Evolutionary conservation across 2,888 invertebrate species (phyloP).

Genomic region (Drosophila aldrichi): DNA sequence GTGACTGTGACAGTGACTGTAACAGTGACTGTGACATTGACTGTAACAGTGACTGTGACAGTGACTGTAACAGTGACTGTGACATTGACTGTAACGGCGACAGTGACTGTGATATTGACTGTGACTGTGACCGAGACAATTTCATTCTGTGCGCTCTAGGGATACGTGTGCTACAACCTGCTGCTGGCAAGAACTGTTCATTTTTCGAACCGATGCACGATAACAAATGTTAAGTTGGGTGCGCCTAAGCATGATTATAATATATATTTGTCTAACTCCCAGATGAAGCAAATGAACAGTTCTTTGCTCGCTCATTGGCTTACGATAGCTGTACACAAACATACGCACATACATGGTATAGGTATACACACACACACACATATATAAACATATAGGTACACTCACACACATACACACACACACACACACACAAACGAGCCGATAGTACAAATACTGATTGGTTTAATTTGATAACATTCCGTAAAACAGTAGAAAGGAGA

Average conservation of each 20-base stretch:
- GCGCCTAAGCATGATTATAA: not conserved
- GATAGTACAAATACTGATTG: constrained; percentile 60
- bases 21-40: not conserved
- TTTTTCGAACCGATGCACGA: constrained; percentile 12
- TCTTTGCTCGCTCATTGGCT: constrained; percentile 5
- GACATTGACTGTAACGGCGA: not conserved
- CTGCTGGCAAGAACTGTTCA: constrained; percentile 32
- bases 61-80: not conserved
- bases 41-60: not conserved
- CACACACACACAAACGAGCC: constrained; percentile 38
- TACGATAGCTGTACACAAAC: constrained; percentile 9
- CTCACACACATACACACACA: constrained; percentile 23
- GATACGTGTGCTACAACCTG: constrained; percentile 14
- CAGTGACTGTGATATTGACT: constrained; percentile 7
- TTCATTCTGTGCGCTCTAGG: constrained; percentile 26
- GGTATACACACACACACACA: constrained; percentile 14
- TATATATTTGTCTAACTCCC: too few relatives aligned
- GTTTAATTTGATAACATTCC: constrained; percentile 25
- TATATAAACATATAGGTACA: not conserved
- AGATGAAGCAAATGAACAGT: constrained; percentile 11
- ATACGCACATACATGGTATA: not conserved
- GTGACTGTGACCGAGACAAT: constrained; percentile 19
- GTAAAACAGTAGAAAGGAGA: constrained; percentile 14
- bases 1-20: constrained; percentile 8
- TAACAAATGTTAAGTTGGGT: constrained; percentile 6